These are phyloP conservation scores for Corythornis vintsioides DNA, from an alignment of 2,113 vertebrate species.

Conservation along the genomic window DNA sequence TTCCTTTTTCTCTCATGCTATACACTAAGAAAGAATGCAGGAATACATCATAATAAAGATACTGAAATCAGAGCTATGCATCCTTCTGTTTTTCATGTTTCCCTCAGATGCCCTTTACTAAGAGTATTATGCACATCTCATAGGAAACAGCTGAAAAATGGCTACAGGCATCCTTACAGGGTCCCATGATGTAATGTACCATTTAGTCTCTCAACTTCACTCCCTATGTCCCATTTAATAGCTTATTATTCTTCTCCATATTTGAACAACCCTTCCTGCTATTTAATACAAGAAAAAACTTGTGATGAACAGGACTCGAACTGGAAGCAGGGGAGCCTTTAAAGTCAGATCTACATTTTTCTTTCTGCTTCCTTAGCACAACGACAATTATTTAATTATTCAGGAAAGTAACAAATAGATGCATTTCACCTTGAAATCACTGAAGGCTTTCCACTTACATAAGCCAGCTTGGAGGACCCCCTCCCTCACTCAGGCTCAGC, in stretches of 20 bases:
- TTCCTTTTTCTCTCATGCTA: background rate
- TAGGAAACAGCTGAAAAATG: background rate
- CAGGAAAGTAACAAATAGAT: background rate
- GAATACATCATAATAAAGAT: background rate
- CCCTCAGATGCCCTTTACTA: background rate
- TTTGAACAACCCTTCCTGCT: background rate
- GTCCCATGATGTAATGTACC: background rate
- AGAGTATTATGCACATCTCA: background rate
- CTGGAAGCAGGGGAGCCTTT: background rate
- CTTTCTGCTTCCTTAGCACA: background rate
- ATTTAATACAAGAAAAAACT: rapidly evolving
- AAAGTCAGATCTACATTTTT: background rate
- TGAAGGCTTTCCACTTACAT: background rate
- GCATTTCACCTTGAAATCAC: background rate
- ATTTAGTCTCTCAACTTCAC: background rate
- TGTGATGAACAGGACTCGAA: rapidly evolving
- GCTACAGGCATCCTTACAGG: background rate
- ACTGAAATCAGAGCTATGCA: background rate
- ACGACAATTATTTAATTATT: background rate
- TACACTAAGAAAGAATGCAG: background rate
- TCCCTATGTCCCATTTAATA: background rate
- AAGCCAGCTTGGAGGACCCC: background rate
- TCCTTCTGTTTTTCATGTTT: background rate
- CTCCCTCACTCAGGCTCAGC: background rate
- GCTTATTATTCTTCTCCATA: background rate